A percentile compares a stretch with the other conserved stretches of the same genome.
Conservation (phyloP, 2,113 vertebrate genomes). For the Corythornis madagascariensis region DNA sequence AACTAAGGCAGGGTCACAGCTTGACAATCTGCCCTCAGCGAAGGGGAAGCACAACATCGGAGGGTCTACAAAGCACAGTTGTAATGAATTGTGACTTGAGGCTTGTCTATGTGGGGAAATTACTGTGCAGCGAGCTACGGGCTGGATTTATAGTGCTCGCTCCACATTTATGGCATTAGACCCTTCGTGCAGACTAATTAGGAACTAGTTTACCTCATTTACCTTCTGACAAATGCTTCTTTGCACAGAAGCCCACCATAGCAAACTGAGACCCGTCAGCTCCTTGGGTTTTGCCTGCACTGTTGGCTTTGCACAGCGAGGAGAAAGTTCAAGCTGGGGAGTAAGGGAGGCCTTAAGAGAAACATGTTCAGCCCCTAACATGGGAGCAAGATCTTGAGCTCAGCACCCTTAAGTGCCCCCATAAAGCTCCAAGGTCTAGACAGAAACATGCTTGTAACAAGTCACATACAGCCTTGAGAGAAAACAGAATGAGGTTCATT, state of each 20-base stretch:
- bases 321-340: neutral
- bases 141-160: constrained; percentile 40
- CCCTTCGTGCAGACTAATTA: constrained; percentile 44
- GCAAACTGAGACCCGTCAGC: neutral
- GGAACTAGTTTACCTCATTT: constrained; percentile 45
- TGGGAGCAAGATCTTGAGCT: neutral
- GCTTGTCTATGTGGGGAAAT: constrained; percentile 56
- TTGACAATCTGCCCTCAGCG: constrained; percentile 69
- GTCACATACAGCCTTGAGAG: neutral
- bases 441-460: neutral
- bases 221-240: constrained; percentile 25
- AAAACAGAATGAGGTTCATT: neutral
- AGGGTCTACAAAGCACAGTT: constrained; percentile 7
- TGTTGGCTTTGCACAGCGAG: neutral
- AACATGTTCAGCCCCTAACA: rapidly evolving
- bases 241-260: constrained; percentile 6
- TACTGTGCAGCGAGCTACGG: rapidly evolving
- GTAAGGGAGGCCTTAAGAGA: neutral
- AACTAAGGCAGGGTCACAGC: constrained; percentile 69
- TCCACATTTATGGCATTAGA: constrained; percentile 33
- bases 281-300: neutral
- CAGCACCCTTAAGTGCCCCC: neutral
- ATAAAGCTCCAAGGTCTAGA: neutral
- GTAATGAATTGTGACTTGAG: constrained; percentile 62
- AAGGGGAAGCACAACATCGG: constrained; percentile 57